A percentile compares a stretch with the other conserved stretches of the same genome.
Evolutionary conservation across 35 echinoderm and acorn worm species (phyloP).

Genomic region (Heliocidaris tuberculata): DNA sequence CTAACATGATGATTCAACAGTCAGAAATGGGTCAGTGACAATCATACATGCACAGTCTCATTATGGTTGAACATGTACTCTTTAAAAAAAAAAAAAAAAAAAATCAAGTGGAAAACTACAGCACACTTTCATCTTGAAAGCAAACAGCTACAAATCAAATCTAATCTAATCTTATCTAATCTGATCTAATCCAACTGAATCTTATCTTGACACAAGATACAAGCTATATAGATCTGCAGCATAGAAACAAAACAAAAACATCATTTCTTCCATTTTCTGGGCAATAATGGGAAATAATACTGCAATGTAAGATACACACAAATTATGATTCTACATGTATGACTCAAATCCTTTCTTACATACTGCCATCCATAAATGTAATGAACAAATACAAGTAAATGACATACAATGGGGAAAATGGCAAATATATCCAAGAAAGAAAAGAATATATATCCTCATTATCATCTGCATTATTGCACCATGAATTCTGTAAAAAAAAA

Average conservation of each 20-base stretch:
- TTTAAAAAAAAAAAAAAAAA: not conserved
- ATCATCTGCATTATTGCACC: not conserved
- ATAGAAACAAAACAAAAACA: not conserved
- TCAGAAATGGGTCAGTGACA: not conserved
- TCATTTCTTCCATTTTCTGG: not conserved
- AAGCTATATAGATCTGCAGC: not conserved
- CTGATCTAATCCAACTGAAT: no score
- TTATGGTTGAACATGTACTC: not conserved
- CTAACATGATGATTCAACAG: no score
- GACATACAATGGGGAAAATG: not conserved
- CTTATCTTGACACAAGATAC: not conserved
- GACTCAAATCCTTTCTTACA: not conserved
- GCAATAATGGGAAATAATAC: slow-evolving; percentile 5
- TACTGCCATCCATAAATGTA: not conserved
- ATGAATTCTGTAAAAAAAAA: not conserved
- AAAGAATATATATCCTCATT: not conserved
- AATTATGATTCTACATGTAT: not conserved
- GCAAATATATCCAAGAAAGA: not conserved
- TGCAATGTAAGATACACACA: not conserved
- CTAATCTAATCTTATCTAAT: not conserved
- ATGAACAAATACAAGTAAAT: not conserved
- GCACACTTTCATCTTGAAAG: not conserved
- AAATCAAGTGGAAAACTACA: not conserved
- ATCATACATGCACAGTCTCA: not conserved
- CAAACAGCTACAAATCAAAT: not conserved